Evolutionary conservation across 2,797 vertebrate genomes (phyloP).

Genomic region (Chaetophractus vellerosus): DNA sequence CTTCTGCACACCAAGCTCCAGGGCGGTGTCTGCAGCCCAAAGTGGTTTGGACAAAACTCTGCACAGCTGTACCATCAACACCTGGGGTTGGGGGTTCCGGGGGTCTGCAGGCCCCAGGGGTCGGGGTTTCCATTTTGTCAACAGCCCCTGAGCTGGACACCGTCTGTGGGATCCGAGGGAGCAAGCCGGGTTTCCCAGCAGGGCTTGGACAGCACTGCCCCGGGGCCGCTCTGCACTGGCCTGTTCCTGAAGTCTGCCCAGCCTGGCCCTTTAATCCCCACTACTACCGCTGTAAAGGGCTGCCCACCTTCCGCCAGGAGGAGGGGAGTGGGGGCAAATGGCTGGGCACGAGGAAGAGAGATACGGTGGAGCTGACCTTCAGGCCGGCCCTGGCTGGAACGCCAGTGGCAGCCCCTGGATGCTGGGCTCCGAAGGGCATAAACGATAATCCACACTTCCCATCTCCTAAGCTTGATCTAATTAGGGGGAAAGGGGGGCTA

Average conservation of each 20-base stretch:
- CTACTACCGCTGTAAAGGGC: rapidly evolving
- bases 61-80: rapidly evolving
- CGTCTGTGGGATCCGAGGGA: rapidly evolving
- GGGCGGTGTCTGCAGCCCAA: rapidly evolving
- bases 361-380: rapidly evolving
- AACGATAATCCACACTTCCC: slow-evolving; percentile 76
- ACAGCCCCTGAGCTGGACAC: rapidly evolving
- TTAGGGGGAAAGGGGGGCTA: slow-evolving; percentile 75
- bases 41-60: rapidly evolving
- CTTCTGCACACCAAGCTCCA: rapidly evolving
- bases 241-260: rapidly evolving
- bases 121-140: neutral
- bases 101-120: too few species aligned
- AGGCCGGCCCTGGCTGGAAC: too few species aligned
- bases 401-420: rapidly evolving
- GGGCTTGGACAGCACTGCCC: neutral
- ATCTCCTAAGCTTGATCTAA: slow-evolving; percentile 73
- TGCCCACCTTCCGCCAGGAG: neutral
- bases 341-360: rapidly evolving
- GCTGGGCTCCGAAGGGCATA: slow-evolving; percentile 57
- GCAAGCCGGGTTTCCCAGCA: rapidly evolving
- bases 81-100: rapidly evolving
- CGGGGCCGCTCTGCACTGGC: neutral
- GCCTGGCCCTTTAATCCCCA: rapidly evolving
- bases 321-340: rapidly evolving